Evolutionary conservation across 1,140 invertebrate species (phyloP), one percentile per base, ranked within the genome.

Genomic region (Archivesica marissinica): DNA sequence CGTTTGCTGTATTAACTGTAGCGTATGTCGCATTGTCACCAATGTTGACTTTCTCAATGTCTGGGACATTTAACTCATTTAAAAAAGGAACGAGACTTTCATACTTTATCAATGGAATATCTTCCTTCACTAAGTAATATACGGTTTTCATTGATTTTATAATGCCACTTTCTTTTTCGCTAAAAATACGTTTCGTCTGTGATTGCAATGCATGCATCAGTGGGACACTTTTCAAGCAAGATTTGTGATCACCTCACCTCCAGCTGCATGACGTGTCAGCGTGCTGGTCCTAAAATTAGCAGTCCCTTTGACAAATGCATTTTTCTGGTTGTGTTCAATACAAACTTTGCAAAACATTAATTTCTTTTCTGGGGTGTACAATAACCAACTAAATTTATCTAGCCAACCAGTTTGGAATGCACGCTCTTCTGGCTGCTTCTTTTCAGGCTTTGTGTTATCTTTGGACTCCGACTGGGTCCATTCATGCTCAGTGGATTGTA

Each of bases 41-140:
- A 28, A 0, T 7, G 9, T 52, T 23, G 1, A 76, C 28, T 7
- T 30, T 13, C 1, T 33, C 30, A 28, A 54, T 44, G 35, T 76
- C 56, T 38, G 28, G 72, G 30, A 4, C 9, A 15, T 75, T 23
- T 54, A 76, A 23, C 9, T 54, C 44, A 7, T 47, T 20, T 9
- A 76, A 33, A 17, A 76, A 35, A 0, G 52, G 6, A 20, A 76
- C 30, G 25, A 76, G n/a, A 76, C 72, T 75, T 39, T 23, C 44
- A 30, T 52, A 33, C 35, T 75, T 75, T 15, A 23, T 13, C n/a
- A 75, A 13, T 7, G 41, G 25, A 6, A 75, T 30, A 33, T 33
- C 15, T 30, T 75, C 72, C 35, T 75, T 50, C 15, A 50, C 72
- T 33, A 75, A 23, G 44, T 50, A 75, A 52, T 47, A 75, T 23